Evolutionary conservation across 30 jellyfish, hydroid and myxozoan species (phyloP).

Genomic region (Cassiopea andromeda): DNA sequence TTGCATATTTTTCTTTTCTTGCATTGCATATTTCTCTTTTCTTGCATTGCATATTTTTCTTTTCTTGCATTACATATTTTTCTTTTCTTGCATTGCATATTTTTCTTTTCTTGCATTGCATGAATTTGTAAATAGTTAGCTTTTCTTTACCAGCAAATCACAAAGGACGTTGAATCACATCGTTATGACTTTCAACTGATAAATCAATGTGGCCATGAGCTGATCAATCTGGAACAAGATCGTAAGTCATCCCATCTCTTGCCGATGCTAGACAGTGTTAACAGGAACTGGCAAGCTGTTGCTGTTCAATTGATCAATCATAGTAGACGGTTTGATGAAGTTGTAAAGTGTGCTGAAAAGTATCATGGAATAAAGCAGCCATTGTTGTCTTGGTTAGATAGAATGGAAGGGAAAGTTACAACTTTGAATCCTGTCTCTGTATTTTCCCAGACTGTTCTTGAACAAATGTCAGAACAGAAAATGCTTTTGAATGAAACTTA

Average conservation of each 20-base stretch:
- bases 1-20: too few species aligned
- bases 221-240: slow-evolving; percentile 80
- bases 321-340: slow-evolving; percentile 93
- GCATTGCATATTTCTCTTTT: too few species aligned
- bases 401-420: slow-evolving; percentile 97
- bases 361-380: slow-evolving; percentile 95
- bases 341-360: slow-evolving; percentile 96
- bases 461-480: slow-evolving; percentile 94
- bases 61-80: too few species aligned
- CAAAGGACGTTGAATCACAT: slow-evolving; percentile 91
- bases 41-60: too few species aligned
- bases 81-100: too few species aligned
- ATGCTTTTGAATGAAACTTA: slow-evolving; percentile 88
- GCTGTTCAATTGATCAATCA: slow-evolving; percentile 92
- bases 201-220: slow-evolving; percentile 98
- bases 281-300: slow-evolving; percentile 96
- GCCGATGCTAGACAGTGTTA: slow-evolving; percentile 88
- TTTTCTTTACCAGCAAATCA: slow-evolving; percentile 63
- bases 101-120: too few species aligned
- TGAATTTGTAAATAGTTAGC: too few species aligned
- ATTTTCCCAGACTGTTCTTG: slow-evolving; percentile 81
- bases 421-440: slow-evolving; percentile 92
- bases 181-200: slow-evolving; percentile 92
- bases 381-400: slow-evolving; percentile 84
- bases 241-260: slow-evolving; percentile 84